Conservation (phyloP, 2,888 invertebrate species). For the Thalpophila matura region DNA sequence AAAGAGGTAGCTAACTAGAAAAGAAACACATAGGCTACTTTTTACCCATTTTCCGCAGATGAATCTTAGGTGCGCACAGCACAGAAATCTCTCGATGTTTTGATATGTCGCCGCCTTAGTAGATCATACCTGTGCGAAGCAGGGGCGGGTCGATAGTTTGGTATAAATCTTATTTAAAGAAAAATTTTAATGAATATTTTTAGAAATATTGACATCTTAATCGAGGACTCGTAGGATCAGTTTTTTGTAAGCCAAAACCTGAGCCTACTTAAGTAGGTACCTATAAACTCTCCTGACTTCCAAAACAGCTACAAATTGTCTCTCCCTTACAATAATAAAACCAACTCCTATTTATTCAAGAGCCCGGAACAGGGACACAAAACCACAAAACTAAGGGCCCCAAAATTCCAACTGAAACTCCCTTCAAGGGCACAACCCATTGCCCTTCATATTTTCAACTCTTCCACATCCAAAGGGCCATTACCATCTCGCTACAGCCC, state of each 20-base stretch:
- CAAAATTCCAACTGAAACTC: conserved; percentile 14
- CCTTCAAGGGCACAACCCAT: conserved; percentile 19
- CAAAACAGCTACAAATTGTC: conserved; percentile 16
- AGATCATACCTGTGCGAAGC: too few relatives aligned
- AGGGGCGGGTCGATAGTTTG: too few relatives aligned
- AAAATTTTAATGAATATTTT: too few relatives aligned
- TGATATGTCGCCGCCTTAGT: too few relatives aligned
- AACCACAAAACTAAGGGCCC: conserved; percentile 19
- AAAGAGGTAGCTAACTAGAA: too few relatives aligned
- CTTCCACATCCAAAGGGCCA: conserved; percentile 29
- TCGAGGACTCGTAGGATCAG: neutral
- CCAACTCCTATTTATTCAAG: conserved; percentile 18
- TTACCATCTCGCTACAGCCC: conserved; percentile 32
- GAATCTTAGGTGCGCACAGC: too few relatives aligned
- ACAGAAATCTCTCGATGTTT: too few relatives aligned
- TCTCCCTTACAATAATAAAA: conserved; percentile 21
- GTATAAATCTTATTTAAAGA: too few relatives aligned
- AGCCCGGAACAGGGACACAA: conserved; percentile 4
- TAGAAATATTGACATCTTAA: too few relatives aligned
- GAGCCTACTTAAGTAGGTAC: neutral
- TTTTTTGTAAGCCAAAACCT: conserved; percentile 2
- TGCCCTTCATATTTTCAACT: conserved; percentile 37
- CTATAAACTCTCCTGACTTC: conserved; percentile 16
- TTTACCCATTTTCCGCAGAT: too few relatives aligned
- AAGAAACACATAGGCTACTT: too few relatives aligned